Percentiles rank a stretch among this genome's conserved stretches.
Evolutionary conservation across 1,140 invertebrate genomes (phyloP).

Genomic region (Drosophila oshimai): DNA sequence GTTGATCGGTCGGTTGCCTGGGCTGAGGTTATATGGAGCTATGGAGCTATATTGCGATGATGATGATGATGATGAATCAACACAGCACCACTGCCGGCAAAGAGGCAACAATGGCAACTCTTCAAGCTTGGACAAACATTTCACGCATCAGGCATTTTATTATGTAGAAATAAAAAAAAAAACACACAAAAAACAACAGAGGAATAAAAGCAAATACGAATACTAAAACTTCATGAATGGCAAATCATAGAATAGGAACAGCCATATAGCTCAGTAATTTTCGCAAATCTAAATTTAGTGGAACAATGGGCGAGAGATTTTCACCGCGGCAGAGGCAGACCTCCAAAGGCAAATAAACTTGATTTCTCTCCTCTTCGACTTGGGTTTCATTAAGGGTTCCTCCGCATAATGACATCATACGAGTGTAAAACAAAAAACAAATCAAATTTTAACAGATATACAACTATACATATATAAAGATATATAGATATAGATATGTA

Average conservation of each 20-base stretch:
- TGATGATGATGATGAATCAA: conserved; percentile 64
- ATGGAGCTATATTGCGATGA: conserved; percentile 15
- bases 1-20: conserved; percentile 68
- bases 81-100: conserved; percentile 56
- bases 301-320: conserved; percentile 31
- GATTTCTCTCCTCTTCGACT: conserved; percentile 22
- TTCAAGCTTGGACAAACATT: conserved; percentile 82
- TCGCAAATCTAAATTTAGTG: conserved; percentile 42
- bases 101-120: conserved; percentile 73
- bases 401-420: conserved; percentile 33
- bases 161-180: conserved; percentile 74
- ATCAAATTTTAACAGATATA: conserved; percentile 51
- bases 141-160: conserved; percentile 82
- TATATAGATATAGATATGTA: conserved; percentile 27
- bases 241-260: conserved; percentile 27
- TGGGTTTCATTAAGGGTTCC: conserved; percentile 35
- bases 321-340: conserved; percentile 26
- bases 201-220: conserved; percentile 41
- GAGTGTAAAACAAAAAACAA: conserved; percentile 22
- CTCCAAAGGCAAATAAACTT: conserved; percentile 30
- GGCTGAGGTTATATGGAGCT: conserved; percentile 68
- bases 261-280: conserved; percentile 15
- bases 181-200: conserved; percentile 10
- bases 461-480: conserved; percentile 29
- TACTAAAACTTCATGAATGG: conserved; percentile 41